Percentiles rank a stretch among this genome's conserved stretches.
Evolutionary conservation across 2,888 invertebrate species (phyloP).

Genomic region (Actias luna): DNA sequence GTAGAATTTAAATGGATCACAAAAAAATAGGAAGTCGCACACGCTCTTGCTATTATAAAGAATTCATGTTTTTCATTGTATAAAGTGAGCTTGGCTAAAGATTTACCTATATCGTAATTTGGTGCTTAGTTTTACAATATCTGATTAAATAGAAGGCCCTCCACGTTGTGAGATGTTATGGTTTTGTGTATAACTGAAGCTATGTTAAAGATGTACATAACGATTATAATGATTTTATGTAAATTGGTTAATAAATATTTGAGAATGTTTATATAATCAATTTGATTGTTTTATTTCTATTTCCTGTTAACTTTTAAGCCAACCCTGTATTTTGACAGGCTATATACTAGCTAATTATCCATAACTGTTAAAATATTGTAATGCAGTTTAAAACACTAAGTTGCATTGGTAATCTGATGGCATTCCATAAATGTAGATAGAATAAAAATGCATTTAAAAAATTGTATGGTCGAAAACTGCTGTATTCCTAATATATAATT

Average conservation of each 20-base stretch:
- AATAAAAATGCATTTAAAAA: too few relatives aligned
- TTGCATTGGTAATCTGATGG: too few relatives aligned
- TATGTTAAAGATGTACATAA: slow-evolving; percentile 80
- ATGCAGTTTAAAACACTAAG: too few relatives aligned
- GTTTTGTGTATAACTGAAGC: slow-evolving; percentile 76
- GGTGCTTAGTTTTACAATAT: slow-evolving; percentile 75
- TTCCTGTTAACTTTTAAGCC: neutral
- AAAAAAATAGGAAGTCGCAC: slow-evolving; percentile 2
- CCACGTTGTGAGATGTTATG: slow-evolving; percentile 76
- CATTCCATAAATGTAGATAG: too few relatives aligned
- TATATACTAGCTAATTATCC: too few relatives aligned
- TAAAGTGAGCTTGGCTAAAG: slow-evolving; percentile 73
- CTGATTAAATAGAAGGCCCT: slow-evolving; percentile 78
- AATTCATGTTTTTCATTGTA: slow-evolving; percentile 40
- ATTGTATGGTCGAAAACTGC: too few relatives aligned
- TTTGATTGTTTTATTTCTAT: slow-evolving; percentile 42
- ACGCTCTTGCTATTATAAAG: slow-evolving; percentile 3
- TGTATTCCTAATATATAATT: too few relatives aligned
- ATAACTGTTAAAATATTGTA: too few relatives aligned
- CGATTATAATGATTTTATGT: slow-evolving; percentile 78
- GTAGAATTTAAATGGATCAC: neutral
- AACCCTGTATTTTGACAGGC: neutral
- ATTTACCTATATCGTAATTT: slow-evolving; percentile 65
- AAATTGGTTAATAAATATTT: slow-evolving; percentile 83
- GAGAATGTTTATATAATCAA: slow-evolving; percentile 82